Conservation (phyloP, 2,888 invertebrate genomes). For the Ichneumon xanthorius region DNA sequence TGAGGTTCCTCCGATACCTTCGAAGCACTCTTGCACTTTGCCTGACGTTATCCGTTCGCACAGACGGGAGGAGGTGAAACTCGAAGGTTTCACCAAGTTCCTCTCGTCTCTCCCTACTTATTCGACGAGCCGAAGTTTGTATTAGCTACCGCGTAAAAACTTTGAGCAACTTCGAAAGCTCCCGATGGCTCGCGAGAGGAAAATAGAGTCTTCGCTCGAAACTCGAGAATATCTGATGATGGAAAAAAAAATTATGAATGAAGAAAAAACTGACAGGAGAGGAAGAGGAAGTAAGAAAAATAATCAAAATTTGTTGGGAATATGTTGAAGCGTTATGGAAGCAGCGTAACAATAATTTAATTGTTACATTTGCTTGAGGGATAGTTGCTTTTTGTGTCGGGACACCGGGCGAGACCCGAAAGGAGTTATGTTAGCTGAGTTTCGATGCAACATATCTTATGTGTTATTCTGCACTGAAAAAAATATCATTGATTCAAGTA, state of each 20-base stretch:
- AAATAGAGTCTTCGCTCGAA: slow-evolving; percentile 25
- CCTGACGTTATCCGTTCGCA: slow-evolving; percentile 43
- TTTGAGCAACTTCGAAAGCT: slow-evolving; percentile 26
- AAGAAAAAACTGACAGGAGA: background rate
- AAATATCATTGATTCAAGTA: no score
- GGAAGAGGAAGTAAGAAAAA: background rate
- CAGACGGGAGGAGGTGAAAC: slow-evolving; percentile 16
- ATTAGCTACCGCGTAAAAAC: slow-evolving; percentile 29
- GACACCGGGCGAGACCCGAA: no score
- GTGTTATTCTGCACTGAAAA: no score
- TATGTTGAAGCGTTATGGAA: background rate
- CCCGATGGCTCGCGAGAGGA: slow-evolving; percentile 4
- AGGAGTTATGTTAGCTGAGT: no score
- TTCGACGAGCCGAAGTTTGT: slow-evolving; percentile 40
- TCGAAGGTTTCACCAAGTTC: slow-evolving; percentile 5
- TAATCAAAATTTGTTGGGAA: background rate
- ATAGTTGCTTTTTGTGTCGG: no score
- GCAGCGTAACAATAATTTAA: no score
- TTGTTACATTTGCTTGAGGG: no score
- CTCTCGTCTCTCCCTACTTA: slow-evolving; percentile 24
- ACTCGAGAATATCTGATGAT: slow-evolving; percentile 25
- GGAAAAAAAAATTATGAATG: background rate
- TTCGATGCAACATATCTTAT: no score
- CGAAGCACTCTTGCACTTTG: slow-evolving; percentile 46
- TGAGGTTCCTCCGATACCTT: slow-evolving; percentile 50